Conservation (phyloP, 2,888 invertebrate genomes). For the Uloborus plumipes region DNA sequence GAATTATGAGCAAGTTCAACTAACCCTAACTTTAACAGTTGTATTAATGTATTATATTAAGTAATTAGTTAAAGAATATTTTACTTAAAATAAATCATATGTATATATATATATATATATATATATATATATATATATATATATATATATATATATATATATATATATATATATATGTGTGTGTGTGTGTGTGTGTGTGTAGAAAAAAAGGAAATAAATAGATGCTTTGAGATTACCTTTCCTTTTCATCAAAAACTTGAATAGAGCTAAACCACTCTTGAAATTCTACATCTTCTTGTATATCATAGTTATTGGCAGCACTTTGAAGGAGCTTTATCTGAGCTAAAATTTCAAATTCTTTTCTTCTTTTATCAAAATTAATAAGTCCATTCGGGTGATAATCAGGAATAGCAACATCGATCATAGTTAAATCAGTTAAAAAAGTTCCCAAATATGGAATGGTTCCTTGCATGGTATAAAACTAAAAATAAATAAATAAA, state of each 20-base stretch:
- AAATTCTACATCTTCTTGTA: constrained; percentile 87
- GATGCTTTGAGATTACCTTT: constrained; percentile 75
- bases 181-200: no score
- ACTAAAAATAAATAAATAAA: constrained; percentile 26
- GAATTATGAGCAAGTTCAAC: no score
- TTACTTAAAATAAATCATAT: not conserved
- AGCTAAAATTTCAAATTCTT: constrained; percentile 98
- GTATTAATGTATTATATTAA: no score
- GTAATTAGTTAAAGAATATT: no score
- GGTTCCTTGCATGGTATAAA: constrained; percentile 77
- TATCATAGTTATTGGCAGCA: constrained; percentile 94
- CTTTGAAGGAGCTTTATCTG: constrained; percentile 94
- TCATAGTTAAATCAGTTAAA: constrained; percentile 97
- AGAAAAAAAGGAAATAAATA: not conserved
- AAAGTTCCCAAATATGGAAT: constrained; percentile 98
- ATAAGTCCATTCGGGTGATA: constrained; percentile 78
- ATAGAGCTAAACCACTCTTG: constrained; percentile 96
- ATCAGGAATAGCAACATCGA: constrained; percentile 79
- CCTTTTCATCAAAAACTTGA: constrained; percentile 90
- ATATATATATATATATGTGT: no score
- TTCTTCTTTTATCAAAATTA: constrained; percentile 97
- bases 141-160: no score
- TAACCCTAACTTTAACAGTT: no score
- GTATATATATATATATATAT: not conserved
- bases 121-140: no score